Evolutionary conservation across 2,797 vertebrate species (phyloP).

Genomic region (Lacerta agilis): DNA sequence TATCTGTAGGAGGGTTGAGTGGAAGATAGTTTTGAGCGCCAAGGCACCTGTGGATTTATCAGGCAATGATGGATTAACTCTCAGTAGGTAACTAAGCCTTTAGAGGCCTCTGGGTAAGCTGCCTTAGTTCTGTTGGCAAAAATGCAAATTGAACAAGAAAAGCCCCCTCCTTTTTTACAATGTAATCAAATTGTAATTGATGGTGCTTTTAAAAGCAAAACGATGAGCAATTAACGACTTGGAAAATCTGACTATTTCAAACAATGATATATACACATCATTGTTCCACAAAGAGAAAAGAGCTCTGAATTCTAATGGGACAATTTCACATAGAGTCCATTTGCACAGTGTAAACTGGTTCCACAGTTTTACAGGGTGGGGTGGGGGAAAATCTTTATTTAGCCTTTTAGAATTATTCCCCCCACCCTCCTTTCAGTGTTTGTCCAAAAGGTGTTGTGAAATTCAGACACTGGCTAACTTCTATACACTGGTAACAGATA

Average conservation of each 20-base stretch:
- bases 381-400: not conserved
- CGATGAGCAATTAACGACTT: not conserved
- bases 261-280: not conserved
- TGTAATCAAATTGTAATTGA: conserved; percentile 3
- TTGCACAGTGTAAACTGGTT: not conserved
- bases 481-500: not conserved
- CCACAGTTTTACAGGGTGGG: not conserved
- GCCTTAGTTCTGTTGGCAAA: not conserved
- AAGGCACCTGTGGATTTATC: not conserved
- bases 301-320: not conserved
- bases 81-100: not conserved
- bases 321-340: not conserved
- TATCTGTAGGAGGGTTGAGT: not conserved
- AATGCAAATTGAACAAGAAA: not conserved
- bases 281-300: not conserved
- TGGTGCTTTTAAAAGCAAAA: not conserved
- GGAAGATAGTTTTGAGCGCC: not conserved
- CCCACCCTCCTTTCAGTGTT: not conserved
- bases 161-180: not conserved
- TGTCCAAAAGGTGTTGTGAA: not conserved
- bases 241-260: not conserved
- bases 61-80: not conserved
- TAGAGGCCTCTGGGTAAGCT: not conserved
- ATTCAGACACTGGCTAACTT: not conserved
- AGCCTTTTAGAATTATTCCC: not conserved